These are phyloP conservation scores for Bambusicola thoracicus DNA, from an alignment of 2,113 vertebrate species.

Conservation along the genomic window DNA sequence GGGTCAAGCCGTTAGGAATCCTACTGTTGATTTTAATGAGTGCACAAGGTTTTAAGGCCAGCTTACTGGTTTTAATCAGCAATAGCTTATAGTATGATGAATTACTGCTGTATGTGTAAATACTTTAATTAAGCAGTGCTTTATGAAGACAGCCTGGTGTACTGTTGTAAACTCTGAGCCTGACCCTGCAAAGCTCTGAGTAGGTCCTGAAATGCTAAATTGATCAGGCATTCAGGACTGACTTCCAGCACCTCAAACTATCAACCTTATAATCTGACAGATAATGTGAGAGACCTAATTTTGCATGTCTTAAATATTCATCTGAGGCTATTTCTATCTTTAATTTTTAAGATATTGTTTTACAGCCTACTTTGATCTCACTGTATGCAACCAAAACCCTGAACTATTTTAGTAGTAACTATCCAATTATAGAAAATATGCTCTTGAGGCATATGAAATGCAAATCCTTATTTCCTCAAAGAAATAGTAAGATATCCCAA, in stretches of 20 bases:
- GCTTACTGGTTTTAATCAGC: constrained; percentile 66
- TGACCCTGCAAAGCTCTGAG: neutral
- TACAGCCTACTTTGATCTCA: neutral
- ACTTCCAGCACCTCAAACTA: neutral
- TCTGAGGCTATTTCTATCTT: neutral
- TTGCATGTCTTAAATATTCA: neutral
- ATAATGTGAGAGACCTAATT: accelerated
- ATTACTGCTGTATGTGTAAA: constrained; percentile 22
- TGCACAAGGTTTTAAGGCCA: constrained; percentile 62
- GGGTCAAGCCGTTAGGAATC: constrained; percentile 56
- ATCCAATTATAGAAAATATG: neutral
- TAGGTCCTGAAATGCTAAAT: neutral
- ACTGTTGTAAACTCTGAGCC: neutral
- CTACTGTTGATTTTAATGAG: constrained; percentile 61
- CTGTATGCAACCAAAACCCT: neutral
- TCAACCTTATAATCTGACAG: neutral
- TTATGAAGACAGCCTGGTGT: neutral
- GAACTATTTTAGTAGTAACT: neutral
- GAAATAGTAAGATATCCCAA: neutral
- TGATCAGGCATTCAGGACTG: neutral
- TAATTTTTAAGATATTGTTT: neutral
- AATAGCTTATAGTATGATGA: constrained; percentile 46
- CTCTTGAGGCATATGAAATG: neutral
- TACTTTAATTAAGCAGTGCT: constrained; percentile 33
- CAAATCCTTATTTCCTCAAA: neutral